Evolutionary conservation across 2,888 invertebrate species (phyloP), one percentile per base, ranked within the genome.

Genomic region (Callyntrura sp.): DNA sequence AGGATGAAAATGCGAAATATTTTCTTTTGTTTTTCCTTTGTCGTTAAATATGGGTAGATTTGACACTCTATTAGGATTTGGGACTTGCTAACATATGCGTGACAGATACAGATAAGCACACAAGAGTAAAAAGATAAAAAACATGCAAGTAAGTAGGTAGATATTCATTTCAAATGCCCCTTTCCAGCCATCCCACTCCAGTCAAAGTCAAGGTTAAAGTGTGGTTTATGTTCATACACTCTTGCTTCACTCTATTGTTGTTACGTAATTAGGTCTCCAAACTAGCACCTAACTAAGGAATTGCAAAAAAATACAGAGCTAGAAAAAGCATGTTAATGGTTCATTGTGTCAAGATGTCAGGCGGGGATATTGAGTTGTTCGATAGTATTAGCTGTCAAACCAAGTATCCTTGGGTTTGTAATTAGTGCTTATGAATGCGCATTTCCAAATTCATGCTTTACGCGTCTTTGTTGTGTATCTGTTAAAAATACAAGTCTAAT

Each of bases 171-270:
- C 35, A 12, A 68, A 68, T 35, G 28, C 25, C 62, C 62, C 11
- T 62, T 68, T 62, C 12, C 35, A 68, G 14, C 25, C 70, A 45
- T 4, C 70, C 70, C 70, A 70, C 70, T 70, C 6, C 45, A 45
- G 45, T 45, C 68, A 70, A 70, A 70, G 70, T 70, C 70, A 70
- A 70, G 70, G 70, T 70, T 45, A 70, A 45, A 70, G 17, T 70
- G 45, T 20, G 70, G 70, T 45, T 17, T 70, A 70, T 43, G 3
- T 70, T 70, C n/a, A 70, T 9, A n/a, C 45, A 70, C 43, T 70
- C 11, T 28, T 25, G 2, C n/a, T n/a, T n/a, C n/a, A n/a, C n/a
- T n/a, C n/a, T n/a, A n/a, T n/a, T n/a, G n/a, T n/a, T n/a, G n/a
- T n/a, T n/a, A n/a, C n/a, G n/a, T n/a, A n/a, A n/a, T n/a, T n/a